These are phyloP conservation scores for Lasioglossum malachurum DNA, from an alignment of 2,888 invertebrate genomes.

Conservation along the genomic window DNA sequence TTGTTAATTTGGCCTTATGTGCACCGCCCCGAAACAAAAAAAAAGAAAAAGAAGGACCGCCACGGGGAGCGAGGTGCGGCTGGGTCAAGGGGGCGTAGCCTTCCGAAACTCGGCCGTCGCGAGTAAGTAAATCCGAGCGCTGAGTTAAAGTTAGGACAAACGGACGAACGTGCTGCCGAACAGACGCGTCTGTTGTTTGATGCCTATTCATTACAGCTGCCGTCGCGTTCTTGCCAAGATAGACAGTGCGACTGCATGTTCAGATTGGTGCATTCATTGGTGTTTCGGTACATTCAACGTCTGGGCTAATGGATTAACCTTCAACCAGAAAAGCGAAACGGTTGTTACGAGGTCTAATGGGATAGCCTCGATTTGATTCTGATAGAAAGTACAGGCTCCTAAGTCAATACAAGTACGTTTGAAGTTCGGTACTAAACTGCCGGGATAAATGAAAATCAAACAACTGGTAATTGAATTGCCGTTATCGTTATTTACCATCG, in stretches of 20 bases:
- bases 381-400: background rate
- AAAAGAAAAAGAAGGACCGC: too few species aligned
- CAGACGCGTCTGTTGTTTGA: background rate
- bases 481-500: background rate
- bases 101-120: too few species aligned
- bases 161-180: background rate
- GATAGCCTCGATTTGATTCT: background rate
- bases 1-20: too few species aligned
- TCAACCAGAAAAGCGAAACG: background rate
- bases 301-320: slow-evolving; percentile 30
- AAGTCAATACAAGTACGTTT: background rate
- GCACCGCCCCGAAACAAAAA: too few species aligned
- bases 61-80: too few species aligned
- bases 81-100: too few species aligned
- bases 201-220: background rate
- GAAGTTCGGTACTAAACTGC: background rate
- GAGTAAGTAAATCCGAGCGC: too few species aligned
- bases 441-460: background rate
- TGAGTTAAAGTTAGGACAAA: background rate
- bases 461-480: background rate
- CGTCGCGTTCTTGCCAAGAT: background rate
- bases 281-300: background rate
- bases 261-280: background rate
- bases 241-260: background rate
- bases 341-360: background rate